Percentiles rank a stretch among this genome's conserved stretches.
Evolutionary conservation across 2,888 invertebrate species (phyloP).

Genomic region (Salpingus planirostris): DNA sequence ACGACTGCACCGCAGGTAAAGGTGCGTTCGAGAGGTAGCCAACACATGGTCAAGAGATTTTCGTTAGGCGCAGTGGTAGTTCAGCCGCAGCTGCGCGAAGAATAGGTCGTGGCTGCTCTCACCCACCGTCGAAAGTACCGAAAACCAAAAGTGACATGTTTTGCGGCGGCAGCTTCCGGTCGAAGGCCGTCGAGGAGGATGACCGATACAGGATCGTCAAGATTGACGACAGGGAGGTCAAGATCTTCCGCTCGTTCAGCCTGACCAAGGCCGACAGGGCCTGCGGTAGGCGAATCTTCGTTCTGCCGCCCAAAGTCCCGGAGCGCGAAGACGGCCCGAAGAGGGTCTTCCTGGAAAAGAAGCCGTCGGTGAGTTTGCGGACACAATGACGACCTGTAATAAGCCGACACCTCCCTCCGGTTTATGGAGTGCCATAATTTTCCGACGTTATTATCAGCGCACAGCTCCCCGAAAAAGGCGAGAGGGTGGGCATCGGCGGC

Average conservation of each 20-base stretch:
- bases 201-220: slow-evolving; percentile 34
- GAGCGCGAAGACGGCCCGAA: slow-evolving; percentile 17
- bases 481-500: too few relatives aligned
- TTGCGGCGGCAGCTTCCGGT: slow-evolving; percentile 37
- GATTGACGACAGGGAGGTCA: slow-evolving; percentile 31
- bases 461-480: too few relatives aligned
- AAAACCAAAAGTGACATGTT: slow-evolving; percentile 27
- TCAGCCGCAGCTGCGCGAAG: slow-evolving; percentile 21
- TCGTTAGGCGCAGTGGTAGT: slow-evolving; percentile 18
- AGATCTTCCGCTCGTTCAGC: slow-evolving; percentile 30
- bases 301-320: slow-evolving; percentile 29
- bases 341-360: too few relatives aligned
- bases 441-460: too few relatives aligned
- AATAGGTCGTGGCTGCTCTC: slow-evolving; percentile 9
- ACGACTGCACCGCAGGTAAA: slow-evolving; percentile 21
- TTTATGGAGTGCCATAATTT: too few relatives aligned
- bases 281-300: slow-evolving; percentile 22
- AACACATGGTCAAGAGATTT: slow-evolving; percentile 29
- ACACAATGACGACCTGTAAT: too few relatives aligned
- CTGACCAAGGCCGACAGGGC: slow-evolving; percentile 20
- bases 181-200: slow-evolving; percentile 32
- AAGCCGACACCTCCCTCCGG: too few relatives aligned
- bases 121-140: slow-evolving; percentile 3
- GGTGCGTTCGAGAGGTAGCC: slow-evolving; percentile 24
- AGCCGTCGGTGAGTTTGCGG: too few relatives aligned